phyloP scores from a whole-genome alignment of 2,888 invertebrate species.

The Gymnosoma rotundatum region DNA sequence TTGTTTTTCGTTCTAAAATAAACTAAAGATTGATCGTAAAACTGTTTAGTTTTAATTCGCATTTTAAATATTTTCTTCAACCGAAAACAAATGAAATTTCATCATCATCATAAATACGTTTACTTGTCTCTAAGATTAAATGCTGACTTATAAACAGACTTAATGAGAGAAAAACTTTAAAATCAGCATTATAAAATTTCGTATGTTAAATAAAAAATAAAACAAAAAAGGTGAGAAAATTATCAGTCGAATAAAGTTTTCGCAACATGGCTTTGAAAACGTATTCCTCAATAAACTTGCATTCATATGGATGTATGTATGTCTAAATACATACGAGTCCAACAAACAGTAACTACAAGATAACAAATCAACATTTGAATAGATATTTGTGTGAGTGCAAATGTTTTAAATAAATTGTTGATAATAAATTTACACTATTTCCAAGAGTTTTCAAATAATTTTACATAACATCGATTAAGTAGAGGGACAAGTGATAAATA shows the following conservation, averaged over 20 bases:
- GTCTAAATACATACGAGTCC: too few species aligned
- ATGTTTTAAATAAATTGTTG: slow-evolving; percentile 8
- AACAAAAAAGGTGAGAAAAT: slow-evolving; percentile 51
- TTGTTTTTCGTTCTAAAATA: background rate
- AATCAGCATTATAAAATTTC: background rate
- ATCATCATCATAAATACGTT: slow-evolving; percentile 24
- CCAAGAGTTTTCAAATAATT: background rate
- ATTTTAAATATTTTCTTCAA: background rate
- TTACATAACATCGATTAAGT: background rate
- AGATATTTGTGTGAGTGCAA: background rate
- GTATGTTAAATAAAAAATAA: slow-evolving; percentile 9
- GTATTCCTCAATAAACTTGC: slow-evolving; percentile 46
- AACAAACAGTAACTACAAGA: too few species aligned
- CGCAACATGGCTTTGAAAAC: slow-evolving; percentile 71
- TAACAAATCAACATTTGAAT: background rate
- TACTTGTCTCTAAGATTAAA: background rate
- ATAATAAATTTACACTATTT: slow-evolving; percentile 43
- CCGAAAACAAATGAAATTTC: slow-evolving; percentile 38
- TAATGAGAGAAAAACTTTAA: background rate
- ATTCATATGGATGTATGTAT: background rate
- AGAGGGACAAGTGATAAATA: background rate
- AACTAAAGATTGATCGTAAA: slow-evolving; percentile 10
- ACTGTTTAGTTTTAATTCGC: background rate
- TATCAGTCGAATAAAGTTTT: slow-evolving; percentile 53
- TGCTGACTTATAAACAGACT: background rate